Conservation (phyloP, 2,797 vertebrate genomes). For the Schizothorax lantsangensis region DNA sequence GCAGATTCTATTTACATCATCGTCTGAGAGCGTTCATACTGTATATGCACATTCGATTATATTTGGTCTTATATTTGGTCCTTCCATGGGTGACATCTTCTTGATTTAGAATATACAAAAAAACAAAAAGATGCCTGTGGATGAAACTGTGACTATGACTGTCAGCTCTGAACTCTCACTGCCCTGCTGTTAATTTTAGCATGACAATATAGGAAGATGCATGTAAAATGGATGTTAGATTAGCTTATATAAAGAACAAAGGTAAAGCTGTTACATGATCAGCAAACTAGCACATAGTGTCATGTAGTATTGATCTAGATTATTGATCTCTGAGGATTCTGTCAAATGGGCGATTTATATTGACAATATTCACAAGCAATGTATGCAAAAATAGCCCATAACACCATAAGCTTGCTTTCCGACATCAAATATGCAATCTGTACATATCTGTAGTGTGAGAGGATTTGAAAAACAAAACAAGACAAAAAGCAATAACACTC, state of each 20-base stretch:
- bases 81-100: not conserved
- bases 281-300: not conserved
- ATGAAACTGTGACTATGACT: not conserved
- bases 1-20: not conserved
- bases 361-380: not conserved
- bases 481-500: conserved; percentile 29
- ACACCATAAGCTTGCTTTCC: not conserved
- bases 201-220: not conserved
- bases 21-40: not conserved
- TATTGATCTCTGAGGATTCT: not conserved
- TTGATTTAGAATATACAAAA: not conserved
- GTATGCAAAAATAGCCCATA: not conserved
- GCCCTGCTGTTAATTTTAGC: not conserved
- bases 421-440: not conserved
- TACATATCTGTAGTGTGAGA: conserved; percentile 5
- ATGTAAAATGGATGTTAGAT: not conserved
- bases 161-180: not conserved
- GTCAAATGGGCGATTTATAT: not conserved
- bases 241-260: not conserved
- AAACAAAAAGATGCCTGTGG: not conserved
- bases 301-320: not conserved
- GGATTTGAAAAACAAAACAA: conserved; percentile 19
- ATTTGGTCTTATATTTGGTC: not conserved
- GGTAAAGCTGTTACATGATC: not conserved
- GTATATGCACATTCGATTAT: not conserved